Conservation (phyloP, 2,888 invertebrate genomes). For the Tipula confusa region DNA sequence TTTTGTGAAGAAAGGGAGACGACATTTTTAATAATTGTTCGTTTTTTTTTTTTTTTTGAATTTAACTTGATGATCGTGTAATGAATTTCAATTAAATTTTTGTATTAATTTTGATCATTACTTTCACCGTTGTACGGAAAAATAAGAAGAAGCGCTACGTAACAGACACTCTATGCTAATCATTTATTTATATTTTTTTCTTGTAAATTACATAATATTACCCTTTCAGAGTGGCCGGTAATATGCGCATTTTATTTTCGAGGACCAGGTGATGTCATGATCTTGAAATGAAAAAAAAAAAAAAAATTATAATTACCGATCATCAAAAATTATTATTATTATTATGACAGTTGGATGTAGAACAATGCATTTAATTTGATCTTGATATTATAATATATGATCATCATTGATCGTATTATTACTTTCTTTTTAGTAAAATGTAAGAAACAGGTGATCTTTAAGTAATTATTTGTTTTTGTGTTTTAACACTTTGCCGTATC, state of each 20-base stretch:
- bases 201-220: constrained; percentile 7
- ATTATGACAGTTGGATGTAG: constrained; percentile 12
- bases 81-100: background rate
- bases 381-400: background rate
- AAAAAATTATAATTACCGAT: background rate
- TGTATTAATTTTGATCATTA: background rate
- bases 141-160: background rate
- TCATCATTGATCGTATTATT: constrained; percentile 12
- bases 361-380: constrained; percentile 1
- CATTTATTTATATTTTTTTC: background rate
- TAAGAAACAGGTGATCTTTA: background rate
- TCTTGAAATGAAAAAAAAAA: constrained; percentile 12
- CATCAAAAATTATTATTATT: constrained; percentile 25
- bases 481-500: background rate
- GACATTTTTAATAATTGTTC: background rate
- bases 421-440: background rate
- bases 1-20: background rate
- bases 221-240: background rate
- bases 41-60: background rate
- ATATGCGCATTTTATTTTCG: background rate
- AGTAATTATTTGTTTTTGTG: background rate
- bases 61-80: constrained; percentile 21
- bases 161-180: constrained; percentile 14
- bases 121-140: background rate
- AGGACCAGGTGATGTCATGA: background rate